These are phyloP conservation scores for Buceros bicornis DNA, from an alignment of 2,797 vertebrate genomes.

Conservation along the genomic window DNA sequence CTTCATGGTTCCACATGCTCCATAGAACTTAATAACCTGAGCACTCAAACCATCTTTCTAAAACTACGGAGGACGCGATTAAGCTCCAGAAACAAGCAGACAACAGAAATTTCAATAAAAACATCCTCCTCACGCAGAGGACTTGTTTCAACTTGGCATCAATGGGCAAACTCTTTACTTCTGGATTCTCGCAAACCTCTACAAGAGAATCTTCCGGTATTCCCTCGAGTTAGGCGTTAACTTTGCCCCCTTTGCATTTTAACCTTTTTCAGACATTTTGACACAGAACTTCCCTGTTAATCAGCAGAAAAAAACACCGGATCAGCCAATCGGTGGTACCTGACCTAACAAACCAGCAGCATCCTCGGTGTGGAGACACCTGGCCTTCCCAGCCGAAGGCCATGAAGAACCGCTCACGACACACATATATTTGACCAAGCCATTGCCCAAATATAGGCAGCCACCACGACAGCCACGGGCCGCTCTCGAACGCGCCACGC, in stretches of 20 bases:
- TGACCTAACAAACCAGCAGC: conserved; percentile 40
- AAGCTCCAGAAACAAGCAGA: conserved; percentile 26
- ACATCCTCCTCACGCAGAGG: not conserved
- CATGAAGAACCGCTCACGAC: conserved; percentile 13
- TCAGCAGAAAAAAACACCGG: conserved; percentile 44
- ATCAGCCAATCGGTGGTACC: conserved; percentile 20
- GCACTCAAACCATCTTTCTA: not conserved
- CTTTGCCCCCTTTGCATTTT: not conserved
- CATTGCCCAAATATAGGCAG: conserved; percentile 37
- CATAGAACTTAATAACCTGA: conserved; percentile 32
- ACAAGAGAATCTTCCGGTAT: conserved; percentile 21
- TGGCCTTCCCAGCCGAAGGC: conserved; percentile 65
- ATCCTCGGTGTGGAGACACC: not conserved
- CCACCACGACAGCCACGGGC: not conserved
- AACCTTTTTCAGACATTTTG: conserved; percentile 1
- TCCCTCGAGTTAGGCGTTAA: not conserved
- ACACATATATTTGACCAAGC: not conserved
- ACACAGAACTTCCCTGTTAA: conserved; percentile 19
- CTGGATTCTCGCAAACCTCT: conserved; percentile 7
- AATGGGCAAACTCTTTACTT: conserved; percentile 17
- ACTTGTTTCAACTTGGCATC: conserved; percentile 11
- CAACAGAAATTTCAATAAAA: conserved; percentile 51
- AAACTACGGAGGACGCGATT: conserved; percentile 24
- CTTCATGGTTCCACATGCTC: conserved; percentile 18
- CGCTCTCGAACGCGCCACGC: not conserved